Evolutionary conservation across 2,113 vertebrate species (phyloP).

Genomic region (Meleagris gallopavo): DNA sequence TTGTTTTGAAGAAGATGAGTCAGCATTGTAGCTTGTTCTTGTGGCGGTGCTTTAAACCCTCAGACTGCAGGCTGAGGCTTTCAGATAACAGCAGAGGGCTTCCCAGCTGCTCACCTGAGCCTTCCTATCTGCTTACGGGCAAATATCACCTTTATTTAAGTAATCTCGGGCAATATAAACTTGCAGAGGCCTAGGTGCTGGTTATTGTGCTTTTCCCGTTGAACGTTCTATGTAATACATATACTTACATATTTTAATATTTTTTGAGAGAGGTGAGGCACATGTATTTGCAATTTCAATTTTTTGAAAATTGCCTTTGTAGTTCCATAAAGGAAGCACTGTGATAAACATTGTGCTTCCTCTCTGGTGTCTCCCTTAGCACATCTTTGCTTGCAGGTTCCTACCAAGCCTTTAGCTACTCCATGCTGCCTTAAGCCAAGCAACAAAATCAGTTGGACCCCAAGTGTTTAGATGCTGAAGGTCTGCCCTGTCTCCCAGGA

Average conservation of each 20-base stretch:
- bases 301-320: background rate
- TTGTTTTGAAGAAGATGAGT: background rate
- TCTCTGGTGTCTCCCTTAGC: background rate
- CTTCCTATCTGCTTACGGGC: background rate
- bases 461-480: background rate
- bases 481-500: background rate
- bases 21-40: background rate
- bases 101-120: background rate
- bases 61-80: background rate
- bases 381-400: background rate
- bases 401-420: background rate
- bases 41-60: background rate
- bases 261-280: accelerated
- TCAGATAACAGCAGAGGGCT: background rate
- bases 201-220: background rate
- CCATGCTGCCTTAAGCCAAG: background rate
- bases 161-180: background rate
- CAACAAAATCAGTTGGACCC: too few species aligned
- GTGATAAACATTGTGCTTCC: background rate
- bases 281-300: background rate
- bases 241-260: background rate
- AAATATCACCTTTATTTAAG: background rate
- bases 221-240: background rate
- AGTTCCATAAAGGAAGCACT: background rate
- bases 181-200: background rate